These are phyloP conservation scores for Hipparchia sbordonii DNA, from an alignment of 2,888 invertebrate genomes.

Conservation along the genomic window DNA sequence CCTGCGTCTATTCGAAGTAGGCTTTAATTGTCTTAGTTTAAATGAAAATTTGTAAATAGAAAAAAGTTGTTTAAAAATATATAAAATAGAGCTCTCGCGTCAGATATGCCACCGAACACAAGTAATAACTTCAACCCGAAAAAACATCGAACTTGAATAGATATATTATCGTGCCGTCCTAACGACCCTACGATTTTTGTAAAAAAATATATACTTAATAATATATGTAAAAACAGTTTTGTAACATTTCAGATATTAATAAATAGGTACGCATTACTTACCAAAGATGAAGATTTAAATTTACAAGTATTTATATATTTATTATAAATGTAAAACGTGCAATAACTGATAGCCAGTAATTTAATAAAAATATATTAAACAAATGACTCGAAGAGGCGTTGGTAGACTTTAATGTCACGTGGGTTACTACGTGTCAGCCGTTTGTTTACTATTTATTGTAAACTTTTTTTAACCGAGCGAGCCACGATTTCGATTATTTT, in stretches of 20 bases:
- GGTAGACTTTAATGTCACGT: conserved; percentile 57
- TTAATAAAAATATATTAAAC: conserved; percentile 79
- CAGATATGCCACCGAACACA: conserved; percentile 55
- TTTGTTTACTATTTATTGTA: conserved; percentile 79
- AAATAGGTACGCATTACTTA: conserved; percentile 80
- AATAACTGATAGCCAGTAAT: conserved; percentile 83
- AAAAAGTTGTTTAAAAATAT: conserved; percentile 62
- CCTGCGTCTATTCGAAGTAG: conserved; percentile 82
- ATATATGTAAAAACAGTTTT: conserved; percentile 79
- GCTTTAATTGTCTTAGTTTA: conserved; percentile 82
- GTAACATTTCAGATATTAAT: conserved; percentile 81
- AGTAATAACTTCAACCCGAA: conserved; percentile 56
- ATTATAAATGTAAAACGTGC: conserved; percentile 83
- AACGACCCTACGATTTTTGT: conserved; percentile 83
- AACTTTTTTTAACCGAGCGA: conserved; percentile 65
- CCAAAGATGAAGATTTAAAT: conserved; percentile 79
- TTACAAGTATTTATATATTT: conserved; percentile 83
- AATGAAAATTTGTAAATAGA: conserved; percentile 80
- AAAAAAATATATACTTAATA: conserved; percentile 78
- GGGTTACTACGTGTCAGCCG: conserved; percentile 47
- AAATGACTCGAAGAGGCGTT: conserved; percentile 75
- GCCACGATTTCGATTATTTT: conserved; percentile 47
- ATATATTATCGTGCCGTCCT: conserved; percentile 82
- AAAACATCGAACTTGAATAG: conserved; percentile 82
- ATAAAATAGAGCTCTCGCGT: conserved; percentile 59